Base-by-base conservation (phyloP, 1,140 invertebrate species). In the Rhagoletis zephyria region DNA sequence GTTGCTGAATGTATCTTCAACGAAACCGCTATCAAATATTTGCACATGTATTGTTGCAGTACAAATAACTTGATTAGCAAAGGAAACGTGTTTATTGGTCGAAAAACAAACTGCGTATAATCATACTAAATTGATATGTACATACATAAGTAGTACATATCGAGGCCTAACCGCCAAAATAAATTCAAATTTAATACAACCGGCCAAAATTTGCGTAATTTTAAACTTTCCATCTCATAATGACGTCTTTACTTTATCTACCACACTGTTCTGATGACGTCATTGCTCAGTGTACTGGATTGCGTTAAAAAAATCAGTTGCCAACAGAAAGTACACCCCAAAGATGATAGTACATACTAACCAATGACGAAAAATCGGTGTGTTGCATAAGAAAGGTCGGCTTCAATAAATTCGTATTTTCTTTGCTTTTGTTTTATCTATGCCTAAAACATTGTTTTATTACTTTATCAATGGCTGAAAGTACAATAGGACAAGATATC, bases 401-500 rank as follows among this genome's bases (percentile, higher is more conserved):
- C 30, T 30, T 30, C 30, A 30, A 30, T 30, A 30, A 30, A 30
- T 30, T 30, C 30, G 30, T 30, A 30, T 30, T 30, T 30, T 30
- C 30, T 30, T 30, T 30, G 14, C 16, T 70, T 56, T 56, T 81
- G 74, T 14, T 81, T 81, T 81, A n/a, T 81, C 74, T 81, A 56
- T 81, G 48, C n/a, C 74, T 81, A 81, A 56, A 56, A 56, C 48
- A 59, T 56, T 59, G 67, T 45, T 74, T 56, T 87, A 42, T 87
- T 60, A 56, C 16, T 87, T 67, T 63, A 60, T 87, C 67, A 67
- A 87, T 87, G 48, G 74, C 74, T 67, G 51, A 87, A 86, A 74
- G 70, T 61, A 87, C 30, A 86, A 30, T 81, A 56, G 74, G 48
- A 81, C 74, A 81, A 81, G 74, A 81, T 56, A 81, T 56, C 30